Evolutionary conservation across 1,140 invertebrate species (phyloP).

Genomic region (Drosophila novamexicana): DNA sequence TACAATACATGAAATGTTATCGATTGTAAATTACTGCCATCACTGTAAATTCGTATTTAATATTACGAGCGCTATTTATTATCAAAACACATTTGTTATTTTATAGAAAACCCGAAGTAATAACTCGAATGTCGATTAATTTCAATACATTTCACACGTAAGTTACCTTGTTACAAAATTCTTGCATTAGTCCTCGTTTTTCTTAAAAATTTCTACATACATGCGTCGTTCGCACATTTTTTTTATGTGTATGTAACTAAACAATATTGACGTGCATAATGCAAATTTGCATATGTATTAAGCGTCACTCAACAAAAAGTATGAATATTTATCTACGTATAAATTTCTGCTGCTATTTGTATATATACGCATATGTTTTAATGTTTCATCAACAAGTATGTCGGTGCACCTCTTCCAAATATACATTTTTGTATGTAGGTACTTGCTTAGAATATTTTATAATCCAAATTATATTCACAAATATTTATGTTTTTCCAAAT

Average conservation of each 20-base stretch:
- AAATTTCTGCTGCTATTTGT: too few species aligned
- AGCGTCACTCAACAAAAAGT: background rate
- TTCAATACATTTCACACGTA: conserved; percentile 36
- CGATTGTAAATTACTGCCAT: conserved; percentile 38
- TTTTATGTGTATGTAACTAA: conserved; percentile 25
- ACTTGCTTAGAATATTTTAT: too few species aligned
- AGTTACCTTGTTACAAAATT: conserved; percentile 8
- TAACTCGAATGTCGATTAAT: conserved; percentile 21
- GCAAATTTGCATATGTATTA: background rate
- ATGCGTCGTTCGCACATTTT: conserved; percentile 21
- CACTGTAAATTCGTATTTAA: conserved; percentile 52
- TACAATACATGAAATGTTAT: conserved; percentile 15
- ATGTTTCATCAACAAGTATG: conserved; percentile 35
- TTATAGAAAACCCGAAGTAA: conserved; percentile 18
- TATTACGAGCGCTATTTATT: conserved; percentile 52
- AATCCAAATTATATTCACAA: too few species aligned
- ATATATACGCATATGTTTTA: too few species aligned
- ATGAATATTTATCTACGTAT: conserved; percentile 9
- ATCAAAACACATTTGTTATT: conserved; percentile 51
- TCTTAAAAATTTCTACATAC: conserved; percentile 12
- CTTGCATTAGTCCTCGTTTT: conserved; percentile 4
- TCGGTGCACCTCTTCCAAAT: background rate
- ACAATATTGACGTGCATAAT: conserved; percentile 20
- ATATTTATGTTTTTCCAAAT: too few species aligned
- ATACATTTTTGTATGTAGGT: too few species aligned